Conservation (phyloP, 2,888 invertebrate genomes). For the Biston betularia region DNA sequence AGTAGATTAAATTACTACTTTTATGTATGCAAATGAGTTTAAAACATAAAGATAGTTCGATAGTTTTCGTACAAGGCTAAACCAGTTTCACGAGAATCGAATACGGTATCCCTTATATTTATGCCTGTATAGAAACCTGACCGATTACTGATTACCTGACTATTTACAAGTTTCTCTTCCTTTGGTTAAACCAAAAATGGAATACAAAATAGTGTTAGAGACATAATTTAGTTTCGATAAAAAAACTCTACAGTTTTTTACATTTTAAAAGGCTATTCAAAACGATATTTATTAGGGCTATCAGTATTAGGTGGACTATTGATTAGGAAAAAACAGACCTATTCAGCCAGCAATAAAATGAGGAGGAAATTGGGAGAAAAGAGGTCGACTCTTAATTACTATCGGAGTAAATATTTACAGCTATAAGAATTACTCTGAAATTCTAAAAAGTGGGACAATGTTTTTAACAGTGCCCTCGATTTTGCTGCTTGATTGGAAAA, state of each 20-base stretch:
- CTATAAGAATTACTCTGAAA: slow-evolving; percentile 43
- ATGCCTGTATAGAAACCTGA: too few species aligned
- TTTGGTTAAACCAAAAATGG: too few species aligned
- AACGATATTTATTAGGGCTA: slow-evolving; percentile 1
- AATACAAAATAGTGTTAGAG: too few species aligned
- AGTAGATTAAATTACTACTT: too few species aligned
- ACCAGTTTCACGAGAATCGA: too few species aligned
- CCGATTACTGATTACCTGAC: too few species aligned
- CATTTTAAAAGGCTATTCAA: not conserved
- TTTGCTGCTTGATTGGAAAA: slow-evolving; percentile 21
- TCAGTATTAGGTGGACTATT: slow-evolving; percentile 1
- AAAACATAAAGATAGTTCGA: too few species aligned
- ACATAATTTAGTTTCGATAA: too few species aligned
- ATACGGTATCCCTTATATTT: too few species aligned
- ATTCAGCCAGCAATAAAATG: slow-evolving; percentile 40
- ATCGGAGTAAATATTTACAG: slow-evolving; percentile 57
- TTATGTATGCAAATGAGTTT: too few species aligned
- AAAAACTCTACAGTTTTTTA: not conserved
- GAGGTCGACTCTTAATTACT: slow-evolving; percentile 56
- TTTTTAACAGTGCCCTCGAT: slow-evolving; percentile 1
- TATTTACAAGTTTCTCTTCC: too few species aligned
- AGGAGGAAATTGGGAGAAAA: slow-evolving; percentile 39
- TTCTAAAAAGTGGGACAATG: slow-evolving; percentile 6
- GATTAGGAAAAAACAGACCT: slow-evolving; percentile 10
- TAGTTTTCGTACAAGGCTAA: too few species aligned